These are phyloP conservation scores for Andrena camellia DNA, from an alignment of 2,888 invertebrate genomes.

Conservation along the genomic window DNA sequence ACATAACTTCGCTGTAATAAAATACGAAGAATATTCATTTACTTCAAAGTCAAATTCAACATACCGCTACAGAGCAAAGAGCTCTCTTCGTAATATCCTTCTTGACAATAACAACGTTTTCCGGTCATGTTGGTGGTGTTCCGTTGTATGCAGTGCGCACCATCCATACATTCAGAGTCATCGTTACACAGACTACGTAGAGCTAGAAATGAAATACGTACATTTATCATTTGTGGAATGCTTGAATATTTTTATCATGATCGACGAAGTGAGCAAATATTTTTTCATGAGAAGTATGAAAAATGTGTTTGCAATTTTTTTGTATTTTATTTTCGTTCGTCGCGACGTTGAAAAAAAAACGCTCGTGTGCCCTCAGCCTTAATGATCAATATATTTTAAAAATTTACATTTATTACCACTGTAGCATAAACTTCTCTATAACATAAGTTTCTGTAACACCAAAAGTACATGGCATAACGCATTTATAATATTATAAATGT, in stretches of 20 bases:
- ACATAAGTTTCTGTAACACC: too few relatives aligned
- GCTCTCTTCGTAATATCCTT: constrained; percentile 88
- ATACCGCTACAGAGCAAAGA: constrained; percentile 88
- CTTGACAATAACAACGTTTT: constrained; percentile 83
- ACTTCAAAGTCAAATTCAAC: constrained; percentile 44
- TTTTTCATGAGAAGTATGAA: too few relatives aligned
- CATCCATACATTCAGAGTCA: constrained; percentile 89
- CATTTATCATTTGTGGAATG: neutral
- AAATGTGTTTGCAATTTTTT: too few relatives aligned
- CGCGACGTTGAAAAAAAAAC: too few relatives aligned
- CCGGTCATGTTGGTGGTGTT: constrained; percentile 69
- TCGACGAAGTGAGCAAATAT: too few relatives aligned
- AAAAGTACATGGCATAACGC: too few relatives aligned
- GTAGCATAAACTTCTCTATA: too few relatives aligned
- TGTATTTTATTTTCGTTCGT: too few relatives aligned
- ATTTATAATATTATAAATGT: too few relatives aligned
- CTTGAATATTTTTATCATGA: neutral
- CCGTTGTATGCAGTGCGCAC: constrained; percentile 86
- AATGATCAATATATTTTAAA: too few relatives aligned
- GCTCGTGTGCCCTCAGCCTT: too few relatives aligned
- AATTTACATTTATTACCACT: too few relatives aligned
- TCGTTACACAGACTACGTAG: constrained; percentile 88
- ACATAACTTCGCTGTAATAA: neutral
- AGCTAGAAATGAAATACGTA: constrained; percentile 79
- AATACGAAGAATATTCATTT: neutral